Base-by-base conservation (phyloP, 2,797 vertebrate species). In the Lindbergichthys nudifrons region DNA sequence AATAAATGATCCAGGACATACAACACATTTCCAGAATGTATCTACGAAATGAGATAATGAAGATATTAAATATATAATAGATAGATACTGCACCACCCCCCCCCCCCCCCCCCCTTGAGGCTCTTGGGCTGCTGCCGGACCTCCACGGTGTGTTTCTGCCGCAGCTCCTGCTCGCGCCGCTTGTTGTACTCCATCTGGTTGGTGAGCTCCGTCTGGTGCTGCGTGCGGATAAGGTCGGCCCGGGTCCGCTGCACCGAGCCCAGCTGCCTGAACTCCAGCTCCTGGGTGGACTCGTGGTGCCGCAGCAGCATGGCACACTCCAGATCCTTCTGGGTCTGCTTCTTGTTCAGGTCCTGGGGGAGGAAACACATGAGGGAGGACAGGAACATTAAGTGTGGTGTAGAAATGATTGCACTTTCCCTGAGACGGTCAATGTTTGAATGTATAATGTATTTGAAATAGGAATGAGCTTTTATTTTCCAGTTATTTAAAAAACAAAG, bases 131-230 rank as follows among this genome's bases (percentile, higher is more conserved):
- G 96, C 93, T 97, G 96, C 65, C 96, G 94, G 90, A 97, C 96
- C 88, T 97, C 96, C 74, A 95, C 88, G 3, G 96, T 88, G 11
- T 97, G 96, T 77, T 97, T 97, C 93, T 97, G 96, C 5, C 96
- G 90, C 4, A 97, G 92, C 70, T 97, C 96, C 65, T 97, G 96
- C 75, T 97, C 96, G 0, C 96, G 95, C 0, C 96, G 93, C 79
- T 96, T 97, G 94, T 97, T 97, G 93, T 97, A 97, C 87, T 97
- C 96, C 93, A 96, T 94, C 93, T 97, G 96, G 90, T 97, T 97
- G 81, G 96, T 96, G 65, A 97, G 96, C 77, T 97, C 96, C 0
- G 96, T 97, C 92, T 97, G 96, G 87, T 97, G 96, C 89, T 97
- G 96, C 5, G 96, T 95, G 23, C 96, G 96, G 87, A 97, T 97